Conservation (phyloP, 2,113 vertebrate species). For the Semicossyphus pulcher region DNA sequence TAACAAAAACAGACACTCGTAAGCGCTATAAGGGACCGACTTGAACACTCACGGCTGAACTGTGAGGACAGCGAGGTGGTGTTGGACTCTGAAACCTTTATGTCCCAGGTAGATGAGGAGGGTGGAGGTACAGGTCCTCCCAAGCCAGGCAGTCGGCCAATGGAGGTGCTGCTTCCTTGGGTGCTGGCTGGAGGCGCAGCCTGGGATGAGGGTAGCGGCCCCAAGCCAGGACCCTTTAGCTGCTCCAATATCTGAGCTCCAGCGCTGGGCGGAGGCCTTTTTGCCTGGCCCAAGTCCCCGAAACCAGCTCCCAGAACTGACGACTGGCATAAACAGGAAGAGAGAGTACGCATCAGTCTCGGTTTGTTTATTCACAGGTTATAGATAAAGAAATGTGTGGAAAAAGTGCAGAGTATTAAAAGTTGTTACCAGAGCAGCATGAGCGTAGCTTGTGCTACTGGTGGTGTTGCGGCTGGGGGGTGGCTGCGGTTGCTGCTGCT, state of each 20-base stretch:
- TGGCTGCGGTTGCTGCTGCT: constrained; percentile 52
- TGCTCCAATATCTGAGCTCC: constrained; percentile 93
- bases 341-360: not conserved
- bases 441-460: constrained; percentile 88
- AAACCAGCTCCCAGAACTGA: constrained; percentile 95
- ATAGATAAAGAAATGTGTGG: not conserved
- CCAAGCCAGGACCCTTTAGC: constrained; percentile 89
- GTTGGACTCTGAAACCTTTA: constrained; percentile 86
- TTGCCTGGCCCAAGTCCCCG: constrained; percentile 88
- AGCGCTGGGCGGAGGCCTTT: constrained; percentile 73
- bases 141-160: constrained; percentile 74
- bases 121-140: constrained; percentile 69
- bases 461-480: constrained; percentile 79
- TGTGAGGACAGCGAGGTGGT: constrained; percentile 86
- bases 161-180: constrained; percentile 78
- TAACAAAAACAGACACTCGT: not conserved
- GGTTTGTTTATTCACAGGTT: not conserved
- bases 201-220: constrained; percentile 86
- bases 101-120: constrained; percentile 89
- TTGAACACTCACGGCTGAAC: constrained; percentile 89
- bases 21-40: not conserved
- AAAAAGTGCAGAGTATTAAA: not conserved
- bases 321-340: constrained; percentile 80
- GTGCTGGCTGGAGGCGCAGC: constrained; percentile 80
- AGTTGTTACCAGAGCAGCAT: constrained; percentile 84